Base-by-base conservation (phyloP, 2,888 invertebrate genomes). In the Yponomeuta malinellus region DNA sequence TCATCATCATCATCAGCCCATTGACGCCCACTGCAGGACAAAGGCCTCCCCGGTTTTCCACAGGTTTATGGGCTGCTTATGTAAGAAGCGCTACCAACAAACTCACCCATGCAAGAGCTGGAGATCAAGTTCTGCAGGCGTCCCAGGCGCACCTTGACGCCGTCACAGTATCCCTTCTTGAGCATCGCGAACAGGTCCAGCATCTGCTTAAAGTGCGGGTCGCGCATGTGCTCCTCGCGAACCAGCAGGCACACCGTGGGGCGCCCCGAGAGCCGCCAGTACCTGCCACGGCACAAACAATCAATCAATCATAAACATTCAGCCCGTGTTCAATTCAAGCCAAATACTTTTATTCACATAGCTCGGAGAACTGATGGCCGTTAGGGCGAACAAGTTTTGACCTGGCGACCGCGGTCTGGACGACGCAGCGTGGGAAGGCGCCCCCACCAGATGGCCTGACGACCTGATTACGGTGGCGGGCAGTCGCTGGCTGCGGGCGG, bases 191-290 rank as follows among this genome's bases (percentile, higher is more conserved):
- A 94, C 71, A 99, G 92, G 82, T 99, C 98, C 29, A 99, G 90
- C 96, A 99, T 98, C 89, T 98, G 97, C 82, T 97, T 97, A 85
- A 99, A 98, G 84, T 98, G 98, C 0, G 98, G 97, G 91, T 99
- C 99, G 65, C 97, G 94, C 98, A 98, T 98, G 83, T 98, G 98
- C 81, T 98, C 98, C 85, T 99, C 98, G 65, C 98, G 94, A 72
- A 99, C 96, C 63, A 99, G 89, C 78, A 99, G 93, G 81, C 99
- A 99, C 73, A 99, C 98, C 0, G 99, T 99, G 0, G 99, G 99
- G 63, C 99, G 94, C 0, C 99, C 99, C 0, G 98, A 97, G 68
- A 99, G 90, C 72, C 99, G 95, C 99, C 99, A 99, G 87, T 98
- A 98, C 82, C 97, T 96, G 63, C 2, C 37, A 63, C 43, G 43